Evolutionary conservation across 1,140 invertebrate genomes (phyloP).

Genomic region (Penaeus japonicus): DNA sequence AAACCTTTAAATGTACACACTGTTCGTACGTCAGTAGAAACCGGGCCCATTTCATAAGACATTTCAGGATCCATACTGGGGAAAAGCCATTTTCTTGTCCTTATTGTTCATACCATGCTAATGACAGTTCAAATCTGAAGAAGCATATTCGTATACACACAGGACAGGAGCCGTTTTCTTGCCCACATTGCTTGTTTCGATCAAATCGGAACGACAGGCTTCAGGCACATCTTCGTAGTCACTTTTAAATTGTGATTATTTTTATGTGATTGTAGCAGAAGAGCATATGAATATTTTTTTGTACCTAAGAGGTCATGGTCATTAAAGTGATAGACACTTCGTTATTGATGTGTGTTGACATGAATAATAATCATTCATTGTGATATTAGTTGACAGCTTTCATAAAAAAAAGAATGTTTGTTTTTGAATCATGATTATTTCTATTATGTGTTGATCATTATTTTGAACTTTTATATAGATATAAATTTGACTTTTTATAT

Average conservation of each 20-base stretch:
- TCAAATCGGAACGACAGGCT: conserved; percentile 35
- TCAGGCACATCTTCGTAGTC: conserved; percentile 15
- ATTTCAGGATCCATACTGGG: conserved; percentile 52
- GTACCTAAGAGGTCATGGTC: too few relatives aligned
- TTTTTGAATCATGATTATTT: too few relatives aligned
- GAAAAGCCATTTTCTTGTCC: conserved; percentile 51
- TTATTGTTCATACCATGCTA: conserved; percentile 25
- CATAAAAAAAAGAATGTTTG: too few relatives aligned
- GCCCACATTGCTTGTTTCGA: conserved; percentile 32
- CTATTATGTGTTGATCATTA: too few relatives aligned
- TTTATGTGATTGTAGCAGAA: too few relatives aligned
- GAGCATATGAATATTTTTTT: too few relatives aligned
- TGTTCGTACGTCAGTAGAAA: conserved; percentile 34
- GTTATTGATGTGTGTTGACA: too few relatives aligned
- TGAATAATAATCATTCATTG: too few relatives aligned
- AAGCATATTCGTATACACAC: conserved; percentile 23
- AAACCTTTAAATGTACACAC: background rate
- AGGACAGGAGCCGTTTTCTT: conserved; percentile 31
- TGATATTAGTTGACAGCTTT: too few relatives aligned
- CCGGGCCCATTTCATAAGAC: conserved; percentile 37
- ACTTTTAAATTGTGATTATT: background rate
- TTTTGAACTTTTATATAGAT: too few relatives aligned
- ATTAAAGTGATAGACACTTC: too few relatives aligned
- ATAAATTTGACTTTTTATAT: too few relatives aligned
- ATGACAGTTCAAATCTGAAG: conserved; percentile 30